Evolutionary conservation across 92 coral and sea anemone genomes (phyloP).

Genomic region (Virgularia gustaviana): DNA sequence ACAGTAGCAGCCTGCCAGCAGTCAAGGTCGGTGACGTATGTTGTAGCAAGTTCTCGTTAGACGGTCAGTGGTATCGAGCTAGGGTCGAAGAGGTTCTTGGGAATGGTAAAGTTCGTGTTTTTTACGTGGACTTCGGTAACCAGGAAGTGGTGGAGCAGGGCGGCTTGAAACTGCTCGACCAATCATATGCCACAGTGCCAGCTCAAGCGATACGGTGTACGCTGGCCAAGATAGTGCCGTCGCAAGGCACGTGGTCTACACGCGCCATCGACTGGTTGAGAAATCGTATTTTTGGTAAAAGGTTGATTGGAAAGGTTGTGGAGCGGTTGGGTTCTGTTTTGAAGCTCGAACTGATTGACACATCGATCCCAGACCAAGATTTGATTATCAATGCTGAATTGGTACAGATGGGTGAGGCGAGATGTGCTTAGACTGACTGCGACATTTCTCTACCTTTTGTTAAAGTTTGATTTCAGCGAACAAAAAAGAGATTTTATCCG

Average conservation of each 20-base stretch:
- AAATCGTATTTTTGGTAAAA: slow-evolving; percentile 36
- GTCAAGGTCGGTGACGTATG: slow-evolving; percentile 51
- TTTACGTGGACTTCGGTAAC: slow-evolving; percentile 78
- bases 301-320: slow-evolving; percentile 49
- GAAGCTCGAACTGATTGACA: not conserved
- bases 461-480: no score
- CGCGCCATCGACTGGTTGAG: slow-evolving; percentile 47
- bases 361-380: not conserved
- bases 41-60: slow-evolving; percentile 62
- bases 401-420: not conserved
- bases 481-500: no score
- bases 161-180: slow-evolving; percentile 44
- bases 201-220: slow-evolving; percentile 63
- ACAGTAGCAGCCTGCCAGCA: not conserved
- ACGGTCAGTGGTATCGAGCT: slow-evolving; percentile 72
- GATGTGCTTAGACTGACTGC: not conserved
- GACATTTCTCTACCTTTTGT: not conserved
- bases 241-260: slow-evolving; percentile 33
- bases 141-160: slow-evolving; percentile 50
- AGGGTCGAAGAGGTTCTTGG: slow-evolving; percentile 47
- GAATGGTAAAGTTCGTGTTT: slow-evolving; percentile 49
- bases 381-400: not conserved
- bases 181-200: slow-evolving; percentile 53
- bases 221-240: slow-evolving; percentile 56
- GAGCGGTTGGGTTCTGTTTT: not conserved